These are phyloP conservation scores for Netelia inedita DNA, from an alignment of 2,888 invertebrate genomes.

Conservation along the genomic window DNA sequence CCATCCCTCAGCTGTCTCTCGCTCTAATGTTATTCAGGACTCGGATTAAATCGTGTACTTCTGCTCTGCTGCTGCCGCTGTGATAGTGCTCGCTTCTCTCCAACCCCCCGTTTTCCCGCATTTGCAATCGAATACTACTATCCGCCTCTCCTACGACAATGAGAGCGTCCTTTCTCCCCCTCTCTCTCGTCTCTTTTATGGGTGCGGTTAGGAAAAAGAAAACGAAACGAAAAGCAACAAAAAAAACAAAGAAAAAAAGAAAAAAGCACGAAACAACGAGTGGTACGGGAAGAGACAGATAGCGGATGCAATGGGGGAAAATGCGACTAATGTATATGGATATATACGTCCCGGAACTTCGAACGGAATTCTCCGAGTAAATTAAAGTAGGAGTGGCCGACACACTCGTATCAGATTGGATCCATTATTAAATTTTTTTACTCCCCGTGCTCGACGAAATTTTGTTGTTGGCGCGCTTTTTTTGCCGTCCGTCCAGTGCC, in stretches of 20 bases:
- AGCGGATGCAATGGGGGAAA: slow-evolving; percentile 11
- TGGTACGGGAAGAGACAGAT: slow-evolving; percentile 15
- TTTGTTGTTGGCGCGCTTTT: slow-evolving; percentile 16
- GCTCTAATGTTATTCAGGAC: slow-evolving; percentile 80
- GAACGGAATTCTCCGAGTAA: slow-evolving; percentile 20
- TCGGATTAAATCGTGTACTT: slow-evolving; percentile 80
- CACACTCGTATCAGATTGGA: slow-evolving; percentile 2
- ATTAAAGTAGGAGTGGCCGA: slow-evolving; percentile 35
- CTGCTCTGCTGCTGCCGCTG: slow-evolving; percentile 62
- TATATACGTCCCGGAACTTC: neutral
- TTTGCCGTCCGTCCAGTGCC: neutral
- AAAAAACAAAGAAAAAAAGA: neutral
- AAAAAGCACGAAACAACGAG: neutral
- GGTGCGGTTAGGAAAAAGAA: slow-evolving; percentile 61
- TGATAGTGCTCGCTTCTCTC: slow-evolving; percentile 26
- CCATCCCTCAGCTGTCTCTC: slow-evolving; percentile 66
- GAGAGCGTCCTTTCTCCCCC: slow-evolving; percentile 45
- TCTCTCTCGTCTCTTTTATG: slow-evolving; percentile 68
- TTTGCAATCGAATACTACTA: slow-evolving; percentile 72
- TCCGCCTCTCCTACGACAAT: slow-evolving; percentile 67
- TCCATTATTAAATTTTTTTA: slow-evolving; percentile 12
- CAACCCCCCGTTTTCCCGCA: slow-evolving; percentile 64
- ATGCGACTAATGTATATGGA: neutral
- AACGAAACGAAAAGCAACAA: slow-evolving; percentile 8
- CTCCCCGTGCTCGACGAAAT: neutral